These are phyloP conservation scores for Apodemus speciosus DNA, from an alignment of 2,113 vertebrate genomes.

Conservation along the genomic window DNA sequence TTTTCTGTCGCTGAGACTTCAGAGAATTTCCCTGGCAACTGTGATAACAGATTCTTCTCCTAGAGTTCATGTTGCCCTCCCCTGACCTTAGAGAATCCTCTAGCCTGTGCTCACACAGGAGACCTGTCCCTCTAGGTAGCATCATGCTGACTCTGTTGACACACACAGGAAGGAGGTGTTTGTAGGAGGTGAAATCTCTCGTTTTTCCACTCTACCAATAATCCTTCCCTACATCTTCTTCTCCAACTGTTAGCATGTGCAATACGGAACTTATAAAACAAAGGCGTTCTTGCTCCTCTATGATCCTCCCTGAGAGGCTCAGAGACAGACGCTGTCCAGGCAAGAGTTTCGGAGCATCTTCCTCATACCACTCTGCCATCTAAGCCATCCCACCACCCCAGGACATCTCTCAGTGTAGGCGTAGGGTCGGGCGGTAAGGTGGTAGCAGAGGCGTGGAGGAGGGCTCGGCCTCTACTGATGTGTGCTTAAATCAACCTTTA, in stretches of 20 bases:
- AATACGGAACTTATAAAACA: neutral
- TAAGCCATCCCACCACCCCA: neutral
- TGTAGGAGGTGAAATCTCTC: neutral
- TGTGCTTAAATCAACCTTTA: slow-evolving; percentile 69
- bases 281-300: neutral
- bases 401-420: neutral
- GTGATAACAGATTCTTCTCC: neutral
- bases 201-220: neutral
- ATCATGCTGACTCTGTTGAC: neutral
- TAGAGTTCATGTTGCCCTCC: neutral
- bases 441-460: neutral
- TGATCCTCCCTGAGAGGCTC: neutral
- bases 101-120: neutral
- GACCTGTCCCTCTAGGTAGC: neutral
- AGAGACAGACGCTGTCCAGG: neutral
- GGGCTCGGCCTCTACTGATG: slow-evolving; percentile 48
- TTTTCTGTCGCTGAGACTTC: neutral
- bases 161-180: neutral
- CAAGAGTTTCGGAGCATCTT: neutral
- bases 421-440: neutral
- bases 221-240: neutral
- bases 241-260: neutral
- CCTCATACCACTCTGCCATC: neutral
- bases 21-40: neutral
- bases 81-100: neutral